These are phyloP conservation scores for Coreius guichenoti DNA, from an alignment of 2,797 vertebrate species.

Conservation along the genomic window DNA sequence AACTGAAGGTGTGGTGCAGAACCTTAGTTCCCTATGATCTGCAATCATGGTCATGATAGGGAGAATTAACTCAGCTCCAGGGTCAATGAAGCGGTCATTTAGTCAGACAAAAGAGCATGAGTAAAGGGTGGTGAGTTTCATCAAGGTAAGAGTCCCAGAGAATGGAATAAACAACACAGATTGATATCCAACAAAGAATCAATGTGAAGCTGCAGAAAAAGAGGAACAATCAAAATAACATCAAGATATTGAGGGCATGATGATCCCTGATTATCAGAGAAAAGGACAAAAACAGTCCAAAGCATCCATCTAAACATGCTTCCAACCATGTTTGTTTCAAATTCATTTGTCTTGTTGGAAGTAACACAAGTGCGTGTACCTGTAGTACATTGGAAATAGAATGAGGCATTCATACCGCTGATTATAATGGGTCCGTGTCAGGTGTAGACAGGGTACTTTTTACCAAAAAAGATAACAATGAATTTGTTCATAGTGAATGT, in stretches of 20 bases:
- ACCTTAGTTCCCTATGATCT: constrained; percentile 68
- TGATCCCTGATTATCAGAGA: background rate
- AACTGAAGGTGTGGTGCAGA: constrained; percentile 44
- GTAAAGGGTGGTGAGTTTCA: background rate
- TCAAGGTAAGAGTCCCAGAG: constrained; percentile 2
- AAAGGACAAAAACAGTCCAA: background rate
- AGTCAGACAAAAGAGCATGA: constrained; percentile 18
- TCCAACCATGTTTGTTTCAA: background rate
- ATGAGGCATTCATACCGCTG: background rate
- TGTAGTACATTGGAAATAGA: background rate
- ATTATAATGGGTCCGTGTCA: background rate
- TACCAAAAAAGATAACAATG: background rate
- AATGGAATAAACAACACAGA: constrained; percentile 28
- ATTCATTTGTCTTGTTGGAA: background rate
- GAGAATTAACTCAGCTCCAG: constrained; percentile 68
- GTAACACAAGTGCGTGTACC: background rate
- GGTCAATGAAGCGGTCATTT: constrained; percentile 64
- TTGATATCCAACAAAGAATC: constrained; percentile 20
- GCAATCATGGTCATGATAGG: constrained; percentile 71
- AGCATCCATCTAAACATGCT: background rate
- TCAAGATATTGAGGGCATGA: background rate
- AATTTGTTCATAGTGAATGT: background rate
- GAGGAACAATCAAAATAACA: background rate
- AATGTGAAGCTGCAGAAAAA: constrained; percentile 1
- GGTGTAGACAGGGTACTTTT: background rate